These are phyloP conservation scores for Rhorus exstirpatorius DNA, from an alignment of 2,888 invertebrate genomes.

Conservation along the genomic window DNA sequence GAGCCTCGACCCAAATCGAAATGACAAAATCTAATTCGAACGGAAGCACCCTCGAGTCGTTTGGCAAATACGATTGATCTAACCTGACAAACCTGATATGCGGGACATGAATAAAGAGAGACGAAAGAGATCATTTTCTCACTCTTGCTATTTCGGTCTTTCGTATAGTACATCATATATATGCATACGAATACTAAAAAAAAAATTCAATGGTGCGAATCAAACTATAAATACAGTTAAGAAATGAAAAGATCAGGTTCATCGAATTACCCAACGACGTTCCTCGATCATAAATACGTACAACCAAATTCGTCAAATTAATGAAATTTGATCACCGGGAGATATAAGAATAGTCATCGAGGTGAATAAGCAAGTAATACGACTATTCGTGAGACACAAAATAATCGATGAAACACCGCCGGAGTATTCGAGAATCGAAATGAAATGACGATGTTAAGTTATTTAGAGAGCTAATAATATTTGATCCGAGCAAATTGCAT, in stretches of 20 bases:
- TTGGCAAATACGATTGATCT: constrained; percentile 54
- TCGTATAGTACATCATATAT: neutral
- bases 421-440: constrained; percentile 38
- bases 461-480: neutral
- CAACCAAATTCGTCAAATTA: constrained; percentile 43
- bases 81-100: constrained; percentile 8
- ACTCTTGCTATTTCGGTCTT: constrained; percentile 23
- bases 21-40: constrained; percentile 44
- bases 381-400: neutral
- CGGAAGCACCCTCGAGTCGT: constrained; percentile 22
- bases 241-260: constrained; percentile 2
- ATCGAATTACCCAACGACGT: constrained; percentile 45
- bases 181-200: neutral
- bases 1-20: constrained; percentile 24
- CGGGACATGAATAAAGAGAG: neutral
- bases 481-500: constrained; percentile 4
- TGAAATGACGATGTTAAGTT: neutral
- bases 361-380: constrained; percentile 3
- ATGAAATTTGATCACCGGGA: constrained; percentile 34
- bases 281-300: constrained; percentile 2
- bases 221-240: no score
- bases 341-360: constrained; percentile 17
- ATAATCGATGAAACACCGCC: no score
- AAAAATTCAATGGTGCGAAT: constrained; percentile 10
- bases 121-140: neutral